Conservation (phyloP, 2,797 vertebrate genomes). For the Coilia nasus region DNA sequence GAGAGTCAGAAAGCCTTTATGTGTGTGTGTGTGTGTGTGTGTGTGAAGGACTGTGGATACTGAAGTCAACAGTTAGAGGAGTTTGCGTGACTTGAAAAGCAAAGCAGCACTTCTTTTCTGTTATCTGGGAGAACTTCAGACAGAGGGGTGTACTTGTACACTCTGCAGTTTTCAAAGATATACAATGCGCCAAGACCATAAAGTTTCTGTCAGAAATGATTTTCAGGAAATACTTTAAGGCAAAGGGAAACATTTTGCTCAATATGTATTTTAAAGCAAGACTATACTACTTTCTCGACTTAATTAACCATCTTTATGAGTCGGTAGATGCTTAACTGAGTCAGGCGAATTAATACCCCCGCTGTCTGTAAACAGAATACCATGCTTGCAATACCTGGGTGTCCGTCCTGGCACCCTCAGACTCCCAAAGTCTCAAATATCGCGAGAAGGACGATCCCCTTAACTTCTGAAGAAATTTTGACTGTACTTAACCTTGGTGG, state of each 20-base stretch:
- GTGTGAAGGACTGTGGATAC: neutral
- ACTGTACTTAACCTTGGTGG: too few species aligned
- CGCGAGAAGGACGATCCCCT: too few species aligned
- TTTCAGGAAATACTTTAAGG: neutral
- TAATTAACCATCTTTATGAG: too few species aligned
- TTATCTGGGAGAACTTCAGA: neutral
- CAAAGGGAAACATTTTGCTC: neutral
- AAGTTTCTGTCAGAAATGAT: neutral
- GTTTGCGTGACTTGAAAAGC: neutral
- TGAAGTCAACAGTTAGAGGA: neutral
- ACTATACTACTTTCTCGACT: too few species aligned
- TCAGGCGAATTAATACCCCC: too few species aligned
- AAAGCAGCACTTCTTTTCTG: neutral
- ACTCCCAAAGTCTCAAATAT: too few species aligned
- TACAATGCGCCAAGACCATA: neutral
- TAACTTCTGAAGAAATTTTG: too few species aligned
- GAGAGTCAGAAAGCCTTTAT: neutral
- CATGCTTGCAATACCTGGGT: too few species aligned
- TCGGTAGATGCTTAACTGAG: too few species aligned
- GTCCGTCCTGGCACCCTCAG: too few species aligned
- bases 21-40: neutral
- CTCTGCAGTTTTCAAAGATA: neutral
- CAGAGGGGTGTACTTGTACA: neutral
- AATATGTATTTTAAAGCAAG: too few species aligned
- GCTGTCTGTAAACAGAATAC: too few species aligned